Percentiles rank a stretch among this genome's conserved stretches.
Conservation (phyloP, 2,797 vertebrate species). For the Ispidina picta region DNA sequence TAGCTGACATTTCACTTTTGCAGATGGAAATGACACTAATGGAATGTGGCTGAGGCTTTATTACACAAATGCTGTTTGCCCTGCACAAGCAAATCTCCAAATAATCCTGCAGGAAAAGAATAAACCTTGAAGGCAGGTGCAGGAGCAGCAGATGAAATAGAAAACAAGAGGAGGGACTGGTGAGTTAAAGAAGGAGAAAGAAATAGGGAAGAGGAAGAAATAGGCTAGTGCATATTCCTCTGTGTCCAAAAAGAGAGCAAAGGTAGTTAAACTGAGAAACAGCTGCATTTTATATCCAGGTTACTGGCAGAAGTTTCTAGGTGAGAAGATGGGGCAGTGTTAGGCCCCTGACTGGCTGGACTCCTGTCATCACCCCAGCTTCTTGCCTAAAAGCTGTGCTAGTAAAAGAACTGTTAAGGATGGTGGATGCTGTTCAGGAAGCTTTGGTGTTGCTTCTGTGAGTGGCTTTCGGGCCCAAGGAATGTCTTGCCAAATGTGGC, state of each 20-base stretch:
- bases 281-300: background rate
- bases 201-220: background rate
- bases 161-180: background rate
- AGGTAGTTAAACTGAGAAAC: background rate
- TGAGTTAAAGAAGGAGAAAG: background rate
- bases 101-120: conserved; percentile 2
- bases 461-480: background rate
- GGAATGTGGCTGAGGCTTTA: conserved; percentile 66
- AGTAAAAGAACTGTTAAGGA: background rate
- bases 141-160: background rate
- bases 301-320: background rate
- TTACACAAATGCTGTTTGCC: conserved; percentile 39
- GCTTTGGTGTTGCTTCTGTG: background rate
- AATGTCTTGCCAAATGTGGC: accelerated
- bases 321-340: background rate
- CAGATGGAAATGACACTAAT: conserved; percentile 67
- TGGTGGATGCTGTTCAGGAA: background rate
- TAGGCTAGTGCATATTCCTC: background rate
- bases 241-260: background rate
- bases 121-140: conserved; percentile 13
- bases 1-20: conserved; percentile 72
- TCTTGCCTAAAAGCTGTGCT: background rate
- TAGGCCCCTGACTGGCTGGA: background rate
- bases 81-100: conserved; percentile 46
- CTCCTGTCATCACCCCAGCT: background rate